phyloP scores from a whole-genome alignment of 2,888 invertebrate species.

The Barypeithes pellucidus region DNA sequence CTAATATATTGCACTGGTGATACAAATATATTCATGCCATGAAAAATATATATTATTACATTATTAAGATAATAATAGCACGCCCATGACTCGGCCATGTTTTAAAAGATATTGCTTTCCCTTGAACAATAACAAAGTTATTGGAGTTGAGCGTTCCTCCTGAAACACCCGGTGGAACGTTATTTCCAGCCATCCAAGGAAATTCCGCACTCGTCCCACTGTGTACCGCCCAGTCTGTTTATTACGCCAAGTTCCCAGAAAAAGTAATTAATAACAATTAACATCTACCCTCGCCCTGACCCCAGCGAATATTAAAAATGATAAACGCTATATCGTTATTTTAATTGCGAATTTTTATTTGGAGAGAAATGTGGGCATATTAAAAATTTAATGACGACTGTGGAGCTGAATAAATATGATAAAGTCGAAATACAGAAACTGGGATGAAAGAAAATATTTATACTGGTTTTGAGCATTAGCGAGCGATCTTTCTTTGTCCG shows the following conservation, averaged over 20 bases:
- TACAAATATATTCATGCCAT: no score
- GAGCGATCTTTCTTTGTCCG: no score
- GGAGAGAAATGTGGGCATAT: conserved; percentile 51
- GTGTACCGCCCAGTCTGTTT: conserved; percentile 36
- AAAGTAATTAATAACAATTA: conserved; percentile 52
- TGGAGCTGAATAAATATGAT: conserved; percentile 52
- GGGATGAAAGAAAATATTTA: conserved; percentile 2
- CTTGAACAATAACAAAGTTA: no score
- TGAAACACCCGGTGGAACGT: no score
- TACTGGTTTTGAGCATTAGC: background rate
- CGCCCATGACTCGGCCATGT: no score
- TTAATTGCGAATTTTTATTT: conserved; percentile 56
- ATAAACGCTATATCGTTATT: conserved; percentile 53
- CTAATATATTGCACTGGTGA: no score
- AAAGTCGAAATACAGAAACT: conserved; percentile 26
- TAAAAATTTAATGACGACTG: conserved; percentile 51
- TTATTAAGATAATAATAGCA: no score
- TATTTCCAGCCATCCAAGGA: background rate
- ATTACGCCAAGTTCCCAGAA: conserved; percentile 48
- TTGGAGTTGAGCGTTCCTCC: no score
- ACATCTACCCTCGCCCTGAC: conserved; percentile 49
- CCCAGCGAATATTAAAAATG: conserved; percentile 52
- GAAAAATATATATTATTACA: no score
- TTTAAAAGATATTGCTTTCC: no score
- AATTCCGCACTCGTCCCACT: no score